phyloP scores from a whole-genome alignment of 2,797 vertebrate genomes.

The Cossypha caffra region DNA sequence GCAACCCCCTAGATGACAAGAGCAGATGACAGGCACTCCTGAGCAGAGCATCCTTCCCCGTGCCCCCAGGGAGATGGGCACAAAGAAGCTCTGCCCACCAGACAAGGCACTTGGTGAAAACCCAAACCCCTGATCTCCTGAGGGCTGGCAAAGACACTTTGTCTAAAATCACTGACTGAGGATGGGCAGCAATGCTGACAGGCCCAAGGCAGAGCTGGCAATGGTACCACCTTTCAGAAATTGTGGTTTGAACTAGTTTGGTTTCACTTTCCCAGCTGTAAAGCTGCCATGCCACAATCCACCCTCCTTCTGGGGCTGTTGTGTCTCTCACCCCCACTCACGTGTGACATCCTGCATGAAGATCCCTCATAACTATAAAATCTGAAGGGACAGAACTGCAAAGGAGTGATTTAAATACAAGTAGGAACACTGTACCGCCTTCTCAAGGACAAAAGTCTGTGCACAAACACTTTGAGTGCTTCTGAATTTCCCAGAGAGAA shows the following conservation, averaged over 20 bases:
- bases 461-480: neutral
- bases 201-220: neutral
- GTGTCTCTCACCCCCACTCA: neutral
- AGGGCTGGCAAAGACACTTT: neutral
- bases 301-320: neutral
- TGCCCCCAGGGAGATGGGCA: neutral
- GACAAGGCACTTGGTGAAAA: neutral
- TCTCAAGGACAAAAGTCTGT: neutral
- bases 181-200: neutral
- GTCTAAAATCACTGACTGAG: neutral
- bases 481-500: neutral
- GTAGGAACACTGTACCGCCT: neutral
- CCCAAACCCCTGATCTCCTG: neutral
- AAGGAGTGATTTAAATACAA: neutral
- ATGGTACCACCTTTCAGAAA: neutral
- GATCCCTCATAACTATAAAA: neutral
- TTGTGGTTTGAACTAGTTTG: neutral
- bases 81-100: neutral
- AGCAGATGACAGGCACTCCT: neutral
- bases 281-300: neutral
- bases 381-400: neutral
- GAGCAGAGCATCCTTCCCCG: neutral
- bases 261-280: neutral
- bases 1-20: neutral
- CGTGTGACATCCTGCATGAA: neutral